Percentiles rank a stretch among this genome's conserved stretches.
Evolutionary conservation across 2,888 invertebrate genomes (phyloP).

Genomic region (Diabrotica balteata): DNA sequence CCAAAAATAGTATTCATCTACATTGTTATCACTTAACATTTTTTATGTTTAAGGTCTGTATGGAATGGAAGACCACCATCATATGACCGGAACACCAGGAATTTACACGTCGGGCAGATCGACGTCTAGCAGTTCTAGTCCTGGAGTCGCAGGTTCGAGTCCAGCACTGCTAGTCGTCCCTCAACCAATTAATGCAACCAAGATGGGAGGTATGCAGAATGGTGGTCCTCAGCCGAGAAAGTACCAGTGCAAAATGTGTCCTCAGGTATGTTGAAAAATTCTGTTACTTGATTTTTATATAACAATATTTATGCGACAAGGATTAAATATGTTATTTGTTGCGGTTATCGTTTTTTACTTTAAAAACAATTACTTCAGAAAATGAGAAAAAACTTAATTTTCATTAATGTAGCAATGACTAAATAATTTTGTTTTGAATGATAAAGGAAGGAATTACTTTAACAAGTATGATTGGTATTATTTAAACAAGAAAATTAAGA

Average conservation of each 20-base stretch:
- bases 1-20: too few relatives aligned
- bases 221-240: slow-evolving; percentile 67
- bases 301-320: too few relatives aligned
- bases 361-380: too few relatives aligned
- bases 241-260: slow-evolving; percentile 97
- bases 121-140: slow-evolving; percentile 61
- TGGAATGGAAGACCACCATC: slow-evolving; percentile 59
- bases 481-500: too few relatives aligned
- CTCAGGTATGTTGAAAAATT: slow-evolving; percentile 76
- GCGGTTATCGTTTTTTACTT: too few relatives aligned
- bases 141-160: slow-evolving; percentile 62
- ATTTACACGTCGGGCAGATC: slow-evolving; percentile 64
- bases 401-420: too few relatives aligned
- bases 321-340: too few relatives aligned
- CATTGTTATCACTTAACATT: neutral
- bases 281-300: too few relatives aligned
- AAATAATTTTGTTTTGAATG: too few relatives aligned
- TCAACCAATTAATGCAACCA: slow-evolving; percentile 80
- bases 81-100: slow-evolving; percentile 57
- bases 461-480: too few relatives aligned
- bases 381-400: too few relatives aligned
- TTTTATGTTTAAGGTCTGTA: slow-evolving; percentile 36
- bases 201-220: slow-evolving; percentile 63
- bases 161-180: slow-evolving; percentile 84
- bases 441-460: too few relatives aligned